Base-by-base conservation (phyloP, 2,888 invertebrate genomes). In the Hoplodrina blanda region DNA sequence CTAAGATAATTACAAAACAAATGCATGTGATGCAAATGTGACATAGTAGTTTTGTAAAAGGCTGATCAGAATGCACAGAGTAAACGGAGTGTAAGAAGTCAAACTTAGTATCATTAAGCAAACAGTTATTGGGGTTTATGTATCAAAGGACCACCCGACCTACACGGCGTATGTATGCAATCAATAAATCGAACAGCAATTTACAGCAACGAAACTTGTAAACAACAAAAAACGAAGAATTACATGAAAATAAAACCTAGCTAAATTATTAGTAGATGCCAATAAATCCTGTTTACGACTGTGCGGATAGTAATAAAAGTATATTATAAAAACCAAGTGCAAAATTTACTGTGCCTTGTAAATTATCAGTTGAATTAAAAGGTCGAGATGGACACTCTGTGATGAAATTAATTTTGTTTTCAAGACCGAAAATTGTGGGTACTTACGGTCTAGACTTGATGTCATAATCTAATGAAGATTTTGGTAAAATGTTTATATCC, bases 211-310 rank as follows among this genome's bases (percentile, higher is more conserved):
- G 6, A 60, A 56, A 57, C 62, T 62, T 71, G 19, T 19, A 52
- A 60, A 55, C 25, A 20, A 46, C 67, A 64, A 78, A 57, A 41
- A 57, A 17, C 15, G 4, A 44, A 57, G 25, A 67, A 59, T 60
- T 41, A 80, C 62, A 19, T 57, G 37, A 60, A 72, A 64, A 78
- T 75, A 73, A 73, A 76, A 74, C 61, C 59, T 62, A 59, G 53
- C 44, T 19, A 68, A 62, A 69, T 66, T 72, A 75, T 73, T 73
- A 56, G 62, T 76, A 78, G 74, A 73, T 61, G 52, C 52, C 76
- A 74, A 84, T 83, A 84, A 83, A 83, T 79, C 61, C 55, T 25
- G 19, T 83, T 84, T 82, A 84, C 82, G 73, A 76, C 64, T 61
- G 49, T 17, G 52, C 74, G 65, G 61, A 59, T 17, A 44, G 79